Percentiles rank a stretch among this genome's conserved stretches.
Evolutionary conservation across 1,140 invertebrate species (phyloP).

Genomic region (Yoshiicerus persimilis): DNA sequence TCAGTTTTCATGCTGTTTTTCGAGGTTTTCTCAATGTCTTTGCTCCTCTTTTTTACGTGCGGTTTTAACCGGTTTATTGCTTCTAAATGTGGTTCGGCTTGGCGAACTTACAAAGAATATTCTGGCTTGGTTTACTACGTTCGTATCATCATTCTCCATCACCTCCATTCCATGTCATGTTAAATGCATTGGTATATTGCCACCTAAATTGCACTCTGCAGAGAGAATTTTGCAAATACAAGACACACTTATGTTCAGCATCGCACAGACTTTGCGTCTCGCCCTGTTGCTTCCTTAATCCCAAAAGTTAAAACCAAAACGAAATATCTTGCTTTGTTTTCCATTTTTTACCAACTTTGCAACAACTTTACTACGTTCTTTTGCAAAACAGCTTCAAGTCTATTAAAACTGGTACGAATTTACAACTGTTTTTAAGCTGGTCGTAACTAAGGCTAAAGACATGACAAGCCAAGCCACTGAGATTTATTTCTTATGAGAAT

Average conservation of each 20-base stretch:
- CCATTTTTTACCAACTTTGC: neutral
- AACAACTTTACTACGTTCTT: neutral
- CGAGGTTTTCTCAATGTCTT: too few species aligned
- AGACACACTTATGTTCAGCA: neutral
- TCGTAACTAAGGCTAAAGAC: neutral
- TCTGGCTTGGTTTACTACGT: neutral
- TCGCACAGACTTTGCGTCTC: neutral
- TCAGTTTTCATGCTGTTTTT: too few species aligned
- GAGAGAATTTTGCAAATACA: neutral
- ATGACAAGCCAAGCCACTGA: neutral
- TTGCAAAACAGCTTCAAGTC: neutral
- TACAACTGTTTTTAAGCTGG: neutral
- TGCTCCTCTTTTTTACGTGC: too few species aligned
- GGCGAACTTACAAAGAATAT: neutral
- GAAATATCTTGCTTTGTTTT: neutral
- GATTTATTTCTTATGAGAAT: neutral
- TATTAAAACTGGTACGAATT: neutral
- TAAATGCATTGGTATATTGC: neutral
- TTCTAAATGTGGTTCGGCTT: constrained; percentile 7
- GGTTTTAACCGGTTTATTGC: too few species aligned
- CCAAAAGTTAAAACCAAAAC: neutral
- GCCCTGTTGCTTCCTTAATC: neutral
- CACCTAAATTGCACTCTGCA: neutral
- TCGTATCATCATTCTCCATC: neutral
- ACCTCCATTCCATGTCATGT: neutral